These are phyloP conservation scores for Pantherophis guttatus DNA, from an alignment of 2,113 vertebrate genomes.

Conservation along the genomic window DNA sequence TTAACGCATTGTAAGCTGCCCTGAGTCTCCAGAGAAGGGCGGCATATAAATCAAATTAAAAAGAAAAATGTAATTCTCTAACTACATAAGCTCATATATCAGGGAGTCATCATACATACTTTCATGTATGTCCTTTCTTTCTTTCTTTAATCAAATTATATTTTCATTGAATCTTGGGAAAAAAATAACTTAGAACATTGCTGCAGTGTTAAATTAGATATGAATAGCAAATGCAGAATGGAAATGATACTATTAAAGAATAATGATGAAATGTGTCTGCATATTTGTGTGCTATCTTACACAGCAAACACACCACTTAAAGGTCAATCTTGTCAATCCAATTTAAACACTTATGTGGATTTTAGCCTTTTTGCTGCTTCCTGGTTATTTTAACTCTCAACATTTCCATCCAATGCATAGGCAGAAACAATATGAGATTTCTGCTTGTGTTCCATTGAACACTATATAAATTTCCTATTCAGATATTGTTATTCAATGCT, in stretches of 20 bases:
- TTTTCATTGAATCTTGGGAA: not conserved
- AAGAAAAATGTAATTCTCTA: not conserved
- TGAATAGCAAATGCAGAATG: not conserved
- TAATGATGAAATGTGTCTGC: not conserved
- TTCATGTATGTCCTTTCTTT: not conserved
- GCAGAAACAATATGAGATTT: not conserved
- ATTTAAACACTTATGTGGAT: not conserved
- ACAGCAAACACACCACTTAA: not conserved
- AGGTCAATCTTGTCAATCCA: not conserved
- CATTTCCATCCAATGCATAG: not conserved
- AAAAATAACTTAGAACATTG: not conserved
- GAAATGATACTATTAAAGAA: not conserved
- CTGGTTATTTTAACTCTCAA: not conserved
- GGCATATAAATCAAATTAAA: too few species aligned
- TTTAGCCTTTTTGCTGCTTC: not conserved
- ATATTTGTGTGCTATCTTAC: not conserved
- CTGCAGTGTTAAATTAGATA: not conserved
- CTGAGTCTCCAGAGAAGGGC: too few species aligned
- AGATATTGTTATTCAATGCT: not conserved
- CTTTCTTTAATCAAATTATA: not conserved
- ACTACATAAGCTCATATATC: not conserved
- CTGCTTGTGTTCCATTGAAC: not conserved
- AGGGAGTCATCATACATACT: not conserved
- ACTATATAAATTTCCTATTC: not conserved
- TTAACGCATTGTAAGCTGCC: too few species aligned